These are phyloP conservation scores for Metopolophium dirhodum DNA, from an alignment of 1,140 invertebrate genomes.

Conservation along the genomic window DNA sequence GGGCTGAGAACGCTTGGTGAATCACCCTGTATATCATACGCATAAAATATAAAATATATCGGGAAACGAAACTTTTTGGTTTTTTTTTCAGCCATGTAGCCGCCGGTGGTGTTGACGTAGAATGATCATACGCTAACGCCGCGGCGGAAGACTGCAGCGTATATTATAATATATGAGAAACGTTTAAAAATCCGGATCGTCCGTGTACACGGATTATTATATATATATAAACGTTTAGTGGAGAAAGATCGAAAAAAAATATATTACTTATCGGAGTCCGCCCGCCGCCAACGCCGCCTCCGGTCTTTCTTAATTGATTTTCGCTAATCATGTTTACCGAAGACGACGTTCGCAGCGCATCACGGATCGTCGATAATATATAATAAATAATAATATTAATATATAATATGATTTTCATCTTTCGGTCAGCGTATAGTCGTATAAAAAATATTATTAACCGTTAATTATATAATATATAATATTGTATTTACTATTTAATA, in stretches of 20 bases:
- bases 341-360: not conserved
- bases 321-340: constrained; percentile 26
- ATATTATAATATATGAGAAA: not conserved
- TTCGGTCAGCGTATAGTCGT: not conserved
- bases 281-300: not conserved
- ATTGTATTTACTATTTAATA: not conserved
- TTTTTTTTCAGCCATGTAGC: not conserved
- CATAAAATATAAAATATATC: not conserved
- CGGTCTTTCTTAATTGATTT: constrained; percentile 34
- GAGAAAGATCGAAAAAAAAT: not conserved
- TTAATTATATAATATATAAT: not conserved
- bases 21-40: not conserved
- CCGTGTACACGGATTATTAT: not conserved
- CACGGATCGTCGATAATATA: constrained; percentile 10
- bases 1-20: no score
- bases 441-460: not conserved
- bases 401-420: constrained; percentile 11
- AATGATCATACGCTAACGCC: not conserved
- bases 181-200: not conserved
- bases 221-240: not conserved
- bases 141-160: not conserved
- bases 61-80: not conserved
- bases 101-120: constrained; percentile 8
- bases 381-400: not conserved
- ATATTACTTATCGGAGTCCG: not conserved